Conservation (phyloP, 2,888 invertebrate species). For the Drosophila mercatorum region DNA sequence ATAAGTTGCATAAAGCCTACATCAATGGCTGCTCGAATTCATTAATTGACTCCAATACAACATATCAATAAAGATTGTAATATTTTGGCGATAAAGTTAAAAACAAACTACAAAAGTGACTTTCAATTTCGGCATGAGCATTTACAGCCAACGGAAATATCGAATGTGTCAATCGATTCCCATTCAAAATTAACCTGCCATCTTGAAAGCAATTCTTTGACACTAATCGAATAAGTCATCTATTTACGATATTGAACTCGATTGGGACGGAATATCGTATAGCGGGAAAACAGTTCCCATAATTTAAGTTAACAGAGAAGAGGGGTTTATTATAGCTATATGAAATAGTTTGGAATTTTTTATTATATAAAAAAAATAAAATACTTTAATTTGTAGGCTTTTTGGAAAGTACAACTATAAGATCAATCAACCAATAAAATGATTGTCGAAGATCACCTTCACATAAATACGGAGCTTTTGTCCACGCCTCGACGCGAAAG, state of each 20-base stretch:
- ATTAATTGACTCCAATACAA: constrained; percentile 64
- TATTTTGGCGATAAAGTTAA: constrained; percentile 36
- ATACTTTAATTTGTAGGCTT: constrained; percentile 48
- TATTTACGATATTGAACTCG: not conserved
- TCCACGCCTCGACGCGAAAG: constrained; percentile 93
- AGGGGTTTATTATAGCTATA: not conserved
- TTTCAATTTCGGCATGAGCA: not conserved
- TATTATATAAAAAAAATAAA: constrained; percentile 9
- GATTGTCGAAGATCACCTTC: constrained; percentile 97
- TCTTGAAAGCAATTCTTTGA: too few species aligned
- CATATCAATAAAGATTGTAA: constrained; percentile 70
- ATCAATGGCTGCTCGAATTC: constrained; percentile 89
- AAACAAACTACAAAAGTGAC: not conserved
- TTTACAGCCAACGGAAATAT: not conserved
- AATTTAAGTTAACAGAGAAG: not conserved
- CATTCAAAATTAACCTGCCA: too few species aligned
- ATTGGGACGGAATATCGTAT: not conserved
- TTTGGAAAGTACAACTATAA: constrained; percentile 91
- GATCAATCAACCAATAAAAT: constrained; percentile 96
- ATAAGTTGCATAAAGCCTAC: constrained; percentile 96
- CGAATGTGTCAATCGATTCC: not conserved
- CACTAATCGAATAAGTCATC: not conserved
- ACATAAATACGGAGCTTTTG: constrained; percentile 97
- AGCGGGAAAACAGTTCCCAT: not conserved
- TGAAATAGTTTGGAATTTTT: constrained; percentile 10